Conservation (phyloP, 2,888 invertebrate species). For the Aphidius colemani region DNA sequence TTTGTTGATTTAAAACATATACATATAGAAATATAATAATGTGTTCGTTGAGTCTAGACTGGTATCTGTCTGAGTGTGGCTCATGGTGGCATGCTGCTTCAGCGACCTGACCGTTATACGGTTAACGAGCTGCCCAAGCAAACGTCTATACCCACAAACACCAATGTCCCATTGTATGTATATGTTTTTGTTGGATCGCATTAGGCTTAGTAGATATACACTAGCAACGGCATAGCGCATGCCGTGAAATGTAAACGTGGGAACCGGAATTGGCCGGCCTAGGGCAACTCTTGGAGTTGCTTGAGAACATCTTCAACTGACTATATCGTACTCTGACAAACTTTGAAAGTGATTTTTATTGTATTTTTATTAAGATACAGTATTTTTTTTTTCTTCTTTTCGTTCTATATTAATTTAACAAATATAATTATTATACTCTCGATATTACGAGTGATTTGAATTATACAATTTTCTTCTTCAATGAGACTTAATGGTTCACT, state of each 20-base stretch:
- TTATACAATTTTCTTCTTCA: too few relatives aligned
- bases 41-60: constrained; percentile 15
- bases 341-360: too few relatives aligned
- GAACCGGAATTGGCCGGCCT: constrained; percentile 57
- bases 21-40: too few relatives aligned
- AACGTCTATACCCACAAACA: constrained; percentile 33
- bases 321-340: too few relatives aligned
- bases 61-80: constrained; percentile 28
- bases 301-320: constrained; percentile 25
- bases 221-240: constrained; percentile 53
- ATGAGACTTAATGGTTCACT: too few relatives aligned
- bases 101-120: constrained; percentile 58
- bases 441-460: too few relatives aligned
- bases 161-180: too few relatives aligned
- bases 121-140: constrained; percentile 59
- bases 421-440: too few relatives aligned
- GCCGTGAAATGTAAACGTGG: constrained; percentile 61
- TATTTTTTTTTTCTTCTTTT: neutral
- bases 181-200: too few relatives aligned
- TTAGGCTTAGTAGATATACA: constrained; percentile 27
- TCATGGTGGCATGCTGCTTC: constrained; percentile 38
- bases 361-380: too few relatives aligned
- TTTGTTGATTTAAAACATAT: too few relatives aligned
- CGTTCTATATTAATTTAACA: too few relatives aligned
- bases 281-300: constrained; percentile 35